A percentile compares a stretch with the other conserved stretches of the same genome.
Conservation (phyloP, 1,140 invertebrate species). For the Drosophila tsacasi region DNA sequence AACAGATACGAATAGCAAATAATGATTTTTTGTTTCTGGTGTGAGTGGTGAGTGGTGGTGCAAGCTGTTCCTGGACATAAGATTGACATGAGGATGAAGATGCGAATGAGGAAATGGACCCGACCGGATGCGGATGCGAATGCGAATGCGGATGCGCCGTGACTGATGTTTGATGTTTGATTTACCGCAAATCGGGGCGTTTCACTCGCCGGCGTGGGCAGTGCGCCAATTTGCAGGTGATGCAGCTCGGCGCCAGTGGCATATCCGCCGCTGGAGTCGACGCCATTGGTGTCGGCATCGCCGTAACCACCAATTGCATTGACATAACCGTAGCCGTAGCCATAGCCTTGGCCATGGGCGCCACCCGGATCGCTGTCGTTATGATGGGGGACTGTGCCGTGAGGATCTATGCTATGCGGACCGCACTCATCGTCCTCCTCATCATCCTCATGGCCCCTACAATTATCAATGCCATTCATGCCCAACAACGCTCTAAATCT, state of each 20-base stretch:
- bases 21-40: constrained; percentile 26
- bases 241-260: constrained; percentile 72
- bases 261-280: constrained; percentile 49
- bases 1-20: constrained; percentile 30
- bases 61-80: constrained; percentile 14
- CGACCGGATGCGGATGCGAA: constrained; percentile 14
- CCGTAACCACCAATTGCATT: constrained; percentile 44
- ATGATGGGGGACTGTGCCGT: constrained; percentile 40
- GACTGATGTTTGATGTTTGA: constrained; percentile 71
- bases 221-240: constrained; percentile 83
- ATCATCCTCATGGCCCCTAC: constrained; percentile 58
- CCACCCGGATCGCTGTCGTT: constrained; percentile 31
- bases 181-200: constrained; percentile 85
- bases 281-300: constrained; percentile 55
- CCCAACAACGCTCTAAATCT: constrained; percentile 84
- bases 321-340: constrained; percentile 24
- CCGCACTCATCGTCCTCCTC: constrained; percentile 72
- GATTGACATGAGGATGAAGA: not conserved
- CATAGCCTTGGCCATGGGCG: constrained; percentile 17
- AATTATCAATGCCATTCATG: constrained; percentile 84
- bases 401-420: constrained; percentile 83
- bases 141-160: constrained; percentile 41
- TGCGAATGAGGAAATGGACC: not conserved
- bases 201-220: constrained; percentile 85
- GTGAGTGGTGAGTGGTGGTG: constrained; percentile 21